Evolutionary conservation across 2,888 invertebrate genomes (phyloP).

Genomic region (Hemistola chrysoprasaria): DNA sequence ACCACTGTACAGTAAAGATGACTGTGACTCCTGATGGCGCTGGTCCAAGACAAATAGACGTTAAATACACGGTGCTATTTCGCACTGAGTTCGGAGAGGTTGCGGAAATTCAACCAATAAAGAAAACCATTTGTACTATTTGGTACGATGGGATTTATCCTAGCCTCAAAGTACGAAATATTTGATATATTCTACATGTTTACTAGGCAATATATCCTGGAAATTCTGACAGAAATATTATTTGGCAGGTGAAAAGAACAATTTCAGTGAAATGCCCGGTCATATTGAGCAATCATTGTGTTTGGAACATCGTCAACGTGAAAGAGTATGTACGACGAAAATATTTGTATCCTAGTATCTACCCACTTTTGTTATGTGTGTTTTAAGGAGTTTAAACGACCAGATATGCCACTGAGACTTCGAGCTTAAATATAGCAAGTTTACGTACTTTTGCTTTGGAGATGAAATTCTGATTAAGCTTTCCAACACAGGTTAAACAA

Average conservation of each 20-base stretch:
- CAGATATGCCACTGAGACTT: too few relatives aligned
- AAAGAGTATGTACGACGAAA: slow-evolving; percentile 54
- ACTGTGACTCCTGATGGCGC: slow-evolving; percentile 61
- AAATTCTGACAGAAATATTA: too few relatives aligned
- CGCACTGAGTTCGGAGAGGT: slow-evolving; percentile 63
- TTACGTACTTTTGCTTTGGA: too few relatives aligned
- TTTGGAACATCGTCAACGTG: slow-evolving; percentile 72
- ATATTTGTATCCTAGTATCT: too few relatives aligned
- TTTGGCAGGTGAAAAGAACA: slow-evolving; percentile 62
- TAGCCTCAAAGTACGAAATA: slow-evolving; percentile 63
- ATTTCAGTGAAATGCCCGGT: slow-evolving; percentile 66
- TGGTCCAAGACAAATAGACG: slow-evolving; percentile 58
- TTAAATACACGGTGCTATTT: slow-evolving; percentile 63
- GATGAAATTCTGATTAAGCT: too few relatives aligned
- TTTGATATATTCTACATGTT: too few relatives aligned
- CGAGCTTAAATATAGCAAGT: too few relatives aligned
- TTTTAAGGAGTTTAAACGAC: too few relatives aligned
- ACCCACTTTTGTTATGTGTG: too few relatives aligned
- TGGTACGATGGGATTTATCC: slow-evolving; percentile 77
- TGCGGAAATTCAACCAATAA: slow-evolving; percentile 62
- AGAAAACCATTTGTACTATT: slow-evolving; percentile 59
- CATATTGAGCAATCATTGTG: slow-evolving; percentile 69
- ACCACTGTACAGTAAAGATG: slow-evolving; percentile 54
- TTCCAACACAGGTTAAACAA: slow-evolving; percentile 71
- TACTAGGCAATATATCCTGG: too few relatives aligned